These are phyloP conservation scores for Campoletis raptor DNA, from an alignment of 2,888 invertebrate species.

Conservation along the genomic window DNA sequence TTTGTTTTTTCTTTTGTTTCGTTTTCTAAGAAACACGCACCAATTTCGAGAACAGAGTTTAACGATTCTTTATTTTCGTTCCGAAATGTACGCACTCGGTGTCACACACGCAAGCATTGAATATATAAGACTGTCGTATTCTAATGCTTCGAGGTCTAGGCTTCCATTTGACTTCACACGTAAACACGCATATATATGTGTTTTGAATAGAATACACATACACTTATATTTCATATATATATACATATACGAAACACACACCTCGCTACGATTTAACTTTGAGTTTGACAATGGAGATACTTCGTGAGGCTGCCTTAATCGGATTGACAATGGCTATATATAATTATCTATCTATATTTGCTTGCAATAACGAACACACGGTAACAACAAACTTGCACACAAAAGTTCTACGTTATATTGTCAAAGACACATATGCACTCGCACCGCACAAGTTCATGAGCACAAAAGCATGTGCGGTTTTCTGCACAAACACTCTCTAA, in stretches of 20 bases:
- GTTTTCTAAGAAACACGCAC: conserved; percentile 26
- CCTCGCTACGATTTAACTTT: conserved; percentile 28
- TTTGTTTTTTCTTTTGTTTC: background rate
- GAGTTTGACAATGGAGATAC: conserved; percentile 35
- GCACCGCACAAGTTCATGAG: conserved; percentile 62
- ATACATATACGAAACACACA: conserved; percentile 6
- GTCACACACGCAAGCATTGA: conserved; percentile 33
- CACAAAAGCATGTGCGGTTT: conserved; percentile 66
- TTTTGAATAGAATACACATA: background rate
- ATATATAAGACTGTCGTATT: conserved; percentile 40
- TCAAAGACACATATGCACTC: conserved; percentile 57
- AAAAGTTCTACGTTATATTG: conserved; percentile 48
- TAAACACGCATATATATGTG: background rate
- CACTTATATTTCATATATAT: no score
- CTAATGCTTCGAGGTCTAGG: conserved; percentile 51
- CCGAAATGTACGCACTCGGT: background rate
- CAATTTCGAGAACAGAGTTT: conserved; percentile 2
- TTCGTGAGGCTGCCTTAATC: conserved; percentile 57
- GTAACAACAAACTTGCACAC: conserved; percentile 35
- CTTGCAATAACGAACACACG: conserved; percentile 43
- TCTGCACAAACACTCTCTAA: conserved; percentile 51
- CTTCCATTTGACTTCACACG: conserved; percentile 53
- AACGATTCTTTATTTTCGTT: conserved; percentile 23
- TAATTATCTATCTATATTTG: conserved; percentile 35
- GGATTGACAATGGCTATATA: conserved; percentile 61